A percentile compares a stretch with the other conserved stretches of the same genome.
These are phyloP conservation scores for Heliconius hortense DNA, from an alignment of 2,888 invertebrate genomes.

Conservation along the genomic window DNA sequence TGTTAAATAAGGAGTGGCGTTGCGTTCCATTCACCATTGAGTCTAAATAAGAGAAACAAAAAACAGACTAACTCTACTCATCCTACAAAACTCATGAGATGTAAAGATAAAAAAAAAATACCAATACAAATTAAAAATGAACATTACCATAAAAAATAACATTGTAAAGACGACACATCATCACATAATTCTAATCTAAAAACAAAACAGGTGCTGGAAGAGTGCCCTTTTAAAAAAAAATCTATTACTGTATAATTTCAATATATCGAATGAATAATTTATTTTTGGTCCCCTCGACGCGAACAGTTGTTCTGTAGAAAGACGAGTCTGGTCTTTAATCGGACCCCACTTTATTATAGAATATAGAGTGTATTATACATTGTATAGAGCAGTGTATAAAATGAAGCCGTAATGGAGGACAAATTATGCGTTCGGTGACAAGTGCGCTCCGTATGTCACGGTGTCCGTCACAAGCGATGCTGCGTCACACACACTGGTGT, in stretches of 20 bases:
- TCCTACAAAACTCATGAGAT: no score
- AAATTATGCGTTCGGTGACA: conserved; percentile 76
- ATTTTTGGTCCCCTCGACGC: conserved; percentile 56
- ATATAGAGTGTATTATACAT: conserved; percentile 51
- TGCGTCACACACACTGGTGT: conserved; percentile 50
- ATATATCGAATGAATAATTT: conserved; percentile 78
- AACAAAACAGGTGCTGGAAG: conserved; percentile 62
- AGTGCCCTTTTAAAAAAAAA: conserved; percentile 60
- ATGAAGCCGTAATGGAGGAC: conserved; percentile 74
- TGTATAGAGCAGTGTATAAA: conserved; percentile 52
- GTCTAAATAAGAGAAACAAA: neutral
- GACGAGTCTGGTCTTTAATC: conserved; percentile 75
- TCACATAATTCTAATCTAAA: conserved; percentile 42
- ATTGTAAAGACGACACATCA: neutral
- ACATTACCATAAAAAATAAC: neutral
- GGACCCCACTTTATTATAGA: conserved; percentile 71
- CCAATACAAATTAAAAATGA: neutral
- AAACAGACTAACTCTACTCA: neutral
- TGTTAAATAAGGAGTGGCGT: neutral
- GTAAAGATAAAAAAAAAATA: neutral
- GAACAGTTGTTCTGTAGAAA: conserved; percentile 76
- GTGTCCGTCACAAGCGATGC: conserved; percentile 70
- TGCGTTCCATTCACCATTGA: neutral
- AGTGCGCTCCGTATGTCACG: conserved; percentile 78
- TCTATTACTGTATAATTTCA: conserved; percentile 72